Evolutionary conservation across 2,888 invertebrate species (phyloP).

Genomic region (Chalcosyrphus nemorum): DNA sequence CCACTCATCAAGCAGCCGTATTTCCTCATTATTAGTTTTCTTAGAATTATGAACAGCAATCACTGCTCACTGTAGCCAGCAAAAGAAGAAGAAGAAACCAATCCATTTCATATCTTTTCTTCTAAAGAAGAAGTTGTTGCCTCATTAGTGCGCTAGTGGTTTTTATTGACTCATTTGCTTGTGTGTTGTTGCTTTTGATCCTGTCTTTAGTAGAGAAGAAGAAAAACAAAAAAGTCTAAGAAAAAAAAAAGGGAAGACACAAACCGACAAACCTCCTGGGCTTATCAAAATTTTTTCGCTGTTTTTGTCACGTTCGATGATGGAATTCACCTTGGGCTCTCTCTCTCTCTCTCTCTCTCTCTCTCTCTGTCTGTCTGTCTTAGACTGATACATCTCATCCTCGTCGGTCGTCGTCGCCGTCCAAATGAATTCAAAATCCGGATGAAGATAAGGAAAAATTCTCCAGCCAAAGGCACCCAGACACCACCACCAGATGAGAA

Average conservation of each 20-base stretch:
- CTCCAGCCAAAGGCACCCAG: slow-evolving; percentile 41
- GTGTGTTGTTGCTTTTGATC: slow-evolving; percentile 20
- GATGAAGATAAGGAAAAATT: slow-evolving; percentile 66
- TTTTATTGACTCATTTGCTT: slow-evolving; percentile 56
- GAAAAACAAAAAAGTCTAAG: not conserved
- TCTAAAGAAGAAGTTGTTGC: slow-evolving; percentile 40
- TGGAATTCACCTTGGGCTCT: slow-evolving; percentile 69
- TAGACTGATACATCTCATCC: slow-evolving; percentile 16
- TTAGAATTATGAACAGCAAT: slow-evolving; percentile 43
- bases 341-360: not conserved
- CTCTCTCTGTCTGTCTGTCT: not conserved
- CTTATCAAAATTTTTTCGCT: slow-evolving; percentile 69
- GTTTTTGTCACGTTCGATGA: slow-evolving; percentile 73
- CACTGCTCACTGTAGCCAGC: slow-evolving; percentile 8
- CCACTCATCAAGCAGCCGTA: not conserved
- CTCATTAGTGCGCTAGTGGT: slow-evolving; percentile 61
- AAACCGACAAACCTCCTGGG: slow-evolving; percentile 21
- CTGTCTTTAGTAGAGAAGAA: not conserved
- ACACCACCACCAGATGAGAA: slow-evolving; percentile 8
- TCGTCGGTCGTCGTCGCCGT: not conserved
- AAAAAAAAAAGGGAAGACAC: not conserved
- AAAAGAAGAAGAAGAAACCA: too few relatives aligned
- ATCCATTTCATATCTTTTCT: slow-evolving; percentile 30
- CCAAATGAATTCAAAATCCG: slow-evolving; percentile 72
- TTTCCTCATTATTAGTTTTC: slow-evolving; percentile 30